Evolutionary conservation across 2,113 vertebrate genomes (phyloP), one percentile per base, ranked within the genome.

Genomic region (Montifringilla adamsi): DNA sequence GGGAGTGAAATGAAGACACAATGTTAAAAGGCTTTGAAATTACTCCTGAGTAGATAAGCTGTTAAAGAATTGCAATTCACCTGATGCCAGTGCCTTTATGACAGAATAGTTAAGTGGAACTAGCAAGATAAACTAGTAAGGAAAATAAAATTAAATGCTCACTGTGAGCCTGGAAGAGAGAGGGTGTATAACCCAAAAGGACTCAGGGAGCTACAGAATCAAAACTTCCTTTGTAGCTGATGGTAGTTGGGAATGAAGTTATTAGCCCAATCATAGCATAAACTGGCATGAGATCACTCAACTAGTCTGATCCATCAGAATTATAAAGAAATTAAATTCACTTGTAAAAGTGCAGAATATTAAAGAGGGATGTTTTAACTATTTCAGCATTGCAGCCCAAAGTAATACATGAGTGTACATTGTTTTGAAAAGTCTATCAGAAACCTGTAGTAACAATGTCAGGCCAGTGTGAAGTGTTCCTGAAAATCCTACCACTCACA

Each of bases 41-140:
- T 1, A 78, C 23, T 91, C 44, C 41, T 27, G 28, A 46, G 21
- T n/a, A 87, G 69, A 66, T 91, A 89, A 94, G 3, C 41, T 73
- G 37, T 60, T 50, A 70, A 35, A 89, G 69, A 95, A 93, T 93
- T 94, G 79, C 87, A 92, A 93, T 87, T 91, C 69, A 79, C 49
- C 70, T 33, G 14, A 44, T 87, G 74, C 41, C 60, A 64, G 12
- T 37, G 39, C 58, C 49, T 79, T 84, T 64, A 73, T 68, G 44
- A 53, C 44, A 62, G 69, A 76, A 89, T 47, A 69, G 11, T 47
- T 43, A 56, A 79, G 37, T 56, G 30, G 74, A 64, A 76, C 58
- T 37, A 77, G 55, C 23, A 79, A 91, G n/a, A 27, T 52, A 84
- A 92, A 91, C 67, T 44, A 72, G 52, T 28, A 52, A 63, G 26